Percentiles rank a stretch among this genome's conserved stretches.
Evolutionary conservation across 2,113 vertebrate genomes (phyloP).

Genomic region (Zeus faber): DNA sequence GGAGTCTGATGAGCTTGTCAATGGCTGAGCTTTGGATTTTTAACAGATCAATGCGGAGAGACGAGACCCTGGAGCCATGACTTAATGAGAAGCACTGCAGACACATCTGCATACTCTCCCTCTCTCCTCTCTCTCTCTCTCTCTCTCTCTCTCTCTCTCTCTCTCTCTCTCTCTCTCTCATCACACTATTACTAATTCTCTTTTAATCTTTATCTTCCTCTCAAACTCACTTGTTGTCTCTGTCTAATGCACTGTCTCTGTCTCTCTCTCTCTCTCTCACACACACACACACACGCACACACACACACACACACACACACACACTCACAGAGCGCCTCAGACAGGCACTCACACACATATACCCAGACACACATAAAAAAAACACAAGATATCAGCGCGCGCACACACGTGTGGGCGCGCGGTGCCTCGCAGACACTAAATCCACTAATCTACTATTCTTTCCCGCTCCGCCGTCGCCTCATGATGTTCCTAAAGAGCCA

Average conservation of each 20-base stretch:
- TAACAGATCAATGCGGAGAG: conserved; percentile 63
- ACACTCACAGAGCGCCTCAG: neutral
- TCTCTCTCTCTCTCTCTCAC: conserved; percentile 25
- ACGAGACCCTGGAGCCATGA: conserved; percentile 46
- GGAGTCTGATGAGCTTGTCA: conserved; percentile 2
- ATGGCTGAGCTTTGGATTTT: conserved; percentile 52
- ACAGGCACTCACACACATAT: neutral
- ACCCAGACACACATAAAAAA: neutral
- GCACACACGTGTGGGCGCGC: no score
- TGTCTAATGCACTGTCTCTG: conserved; percentile 23
- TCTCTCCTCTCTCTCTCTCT: neutral
- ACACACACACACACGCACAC: conserved; percentile 8
- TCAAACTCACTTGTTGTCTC: conserved; percentile 19
- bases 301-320: neutral
- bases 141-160: conserved; percentile 10
- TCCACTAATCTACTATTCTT: no score
- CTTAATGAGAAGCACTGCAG: conserved; percentile 54
- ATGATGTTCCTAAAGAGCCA: no score
- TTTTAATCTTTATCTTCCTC: conserved; percentile 9
- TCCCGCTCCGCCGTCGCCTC: no score
- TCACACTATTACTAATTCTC: conserved; percentile 15
- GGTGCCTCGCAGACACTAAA: no score
- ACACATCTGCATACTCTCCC: conserved; percentile 28
- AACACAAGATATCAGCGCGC: no score
- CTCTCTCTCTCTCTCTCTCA: conserved; percentile 16